Conservation (phyloP, 2,888 invertebrate genomes). For the Hecatera dysodea region DNA sequence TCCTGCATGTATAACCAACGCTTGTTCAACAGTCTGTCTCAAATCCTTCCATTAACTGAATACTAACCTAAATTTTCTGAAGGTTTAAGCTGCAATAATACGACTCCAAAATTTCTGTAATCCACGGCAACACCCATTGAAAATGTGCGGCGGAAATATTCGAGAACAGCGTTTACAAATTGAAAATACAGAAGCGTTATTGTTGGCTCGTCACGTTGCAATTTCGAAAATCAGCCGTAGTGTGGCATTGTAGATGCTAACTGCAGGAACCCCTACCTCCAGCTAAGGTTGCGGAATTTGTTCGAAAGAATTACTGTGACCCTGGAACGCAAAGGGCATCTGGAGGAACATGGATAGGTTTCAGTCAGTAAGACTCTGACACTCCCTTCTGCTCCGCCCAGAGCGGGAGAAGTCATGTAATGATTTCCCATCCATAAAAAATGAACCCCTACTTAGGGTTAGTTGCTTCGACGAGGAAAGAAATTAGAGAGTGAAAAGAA, state of each 20-base stretch:
- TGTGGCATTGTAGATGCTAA: constrained; percentile 64
- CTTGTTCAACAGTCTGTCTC: not conserved
- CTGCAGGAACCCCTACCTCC: constrained; percentile 54
- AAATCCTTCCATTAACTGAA: not conserved
- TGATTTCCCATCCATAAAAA: no score
- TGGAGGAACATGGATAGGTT: no score
- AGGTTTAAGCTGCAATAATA: not conserved
- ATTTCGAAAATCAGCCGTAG: constrained; percentile 70
- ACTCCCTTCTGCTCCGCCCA: no score
- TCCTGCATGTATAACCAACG: not conserved
- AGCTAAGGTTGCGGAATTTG: no score
- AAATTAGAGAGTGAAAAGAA: not conserved
- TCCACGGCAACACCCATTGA: constrained; percentile 37
- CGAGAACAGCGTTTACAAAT: constrained; percentile 63
- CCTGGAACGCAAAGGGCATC: no score
- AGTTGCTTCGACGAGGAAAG: not conserved
- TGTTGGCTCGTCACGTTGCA: constrained; percentile 69
- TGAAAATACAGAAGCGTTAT: constrained; percentile 71
- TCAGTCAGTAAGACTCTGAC: no score
- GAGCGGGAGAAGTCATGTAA: no score
- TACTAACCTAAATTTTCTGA: not conserved
- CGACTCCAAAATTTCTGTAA: constrained; percentile 16
- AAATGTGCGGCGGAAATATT: constrained; percentile 59
- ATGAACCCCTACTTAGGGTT: constrained; percentile 61
- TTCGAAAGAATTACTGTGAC: no score